These are phyloP conservation scores for Lepisosteus osseus DNA, from an alignment of 2,113 vertebrate genomes.

Conservation along the genomic window DNA sequence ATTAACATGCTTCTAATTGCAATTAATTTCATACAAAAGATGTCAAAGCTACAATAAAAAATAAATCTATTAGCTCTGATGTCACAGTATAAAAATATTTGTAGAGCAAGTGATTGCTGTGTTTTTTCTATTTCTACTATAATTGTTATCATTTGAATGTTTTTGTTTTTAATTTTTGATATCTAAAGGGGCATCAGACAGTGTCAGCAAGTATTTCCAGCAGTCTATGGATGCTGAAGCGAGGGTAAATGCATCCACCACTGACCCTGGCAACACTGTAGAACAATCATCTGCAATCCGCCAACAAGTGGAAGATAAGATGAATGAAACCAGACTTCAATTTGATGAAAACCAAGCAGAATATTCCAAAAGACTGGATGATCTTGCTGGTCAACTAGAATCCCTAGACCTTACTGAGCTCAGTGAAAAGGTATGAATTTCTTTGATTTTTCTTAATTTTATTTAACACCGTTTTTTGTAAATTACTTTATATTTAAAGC, in stretches of 20 bases:
- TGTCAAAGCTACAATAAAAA: no score
- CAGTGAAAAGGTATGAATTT: slow-evolving; percentile 70
- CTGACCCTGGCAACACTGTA: slow-evolving; percentile 56
- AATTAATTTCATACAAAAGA: no score
- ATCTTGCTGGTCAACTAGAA: slow-evolving; percentile 85
- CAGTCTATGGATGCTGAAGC: slow-evolving; percentile 81
- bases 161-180: slow-evolving; percentile 18
- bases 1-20: no score
- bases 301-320: slow-evolving; percentile 70
- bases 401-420: slow-evolving; percentile 79
- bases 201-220: slow-evolving; percentile 83
- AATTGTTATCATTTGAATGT: not conserved
- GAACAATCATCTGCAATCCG: slow-evolving; percentile 68
- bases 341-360: slow-evolving; percentile 78
- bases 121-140: not conserved
- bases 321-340: slow-evolving; percentile 66
- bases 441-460: no score
- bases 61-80: no score
- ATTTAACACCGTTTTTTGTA: no score
- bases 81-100: no score
- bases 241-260: slow-evolving; percentile 78
- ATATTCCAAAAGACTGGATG: slow-evolving; percentile 79
- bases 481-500: no score
- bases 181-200: slow-evolving; percentile 82
- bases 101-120: no score